These are phyloP conservation scores for Cyrtonyx montezumae DNA, from an alignment of 2,113 vertebrate species.

Conservation along the genomic window DNA sequence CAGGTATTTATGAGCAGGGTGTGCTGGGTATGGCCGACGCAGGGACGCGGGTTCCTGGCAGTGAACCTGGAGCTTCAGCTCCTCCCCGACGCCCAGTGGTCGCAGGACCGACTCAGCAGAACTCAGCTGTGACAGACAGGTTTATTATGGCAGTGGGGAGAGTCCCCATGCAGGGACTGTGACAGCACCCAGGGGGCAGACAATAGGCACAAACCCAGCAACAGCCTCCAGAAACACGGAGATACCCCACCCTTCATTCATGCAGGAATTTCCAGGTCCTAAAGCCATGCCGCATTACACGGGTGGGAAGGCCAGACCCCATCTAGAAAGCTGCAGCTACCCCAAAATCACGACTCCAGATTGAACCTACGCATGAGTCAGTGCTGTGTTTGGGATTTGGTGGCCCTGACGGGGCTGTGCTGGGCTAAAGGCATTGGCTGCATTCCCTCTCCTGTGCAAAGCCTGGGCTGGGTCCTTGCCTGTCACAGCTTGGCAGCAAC, in stretches of 20 bases:
- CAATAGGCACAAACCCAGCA: background rate
- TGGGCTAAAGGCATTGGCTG: background rate
- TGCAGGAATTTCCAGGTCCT: background rate
- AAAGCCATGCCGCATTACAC: background rate
- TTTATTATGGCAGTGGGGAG: background rate
- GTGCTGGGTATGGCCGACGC: background rate
- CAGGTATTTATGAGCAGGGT: background rate
- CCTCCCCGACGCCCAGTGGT: background rate
- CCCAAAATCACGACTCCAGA: background rate
- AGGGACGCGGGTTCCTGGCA: background rate
- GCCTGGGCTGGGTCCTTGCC: background rate
- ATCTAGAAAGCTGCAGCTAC: background rate
- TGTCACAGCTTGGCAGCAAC: background rate
- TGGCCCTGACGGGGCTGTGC: background rate
- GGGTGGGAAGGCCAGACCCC: background rate
- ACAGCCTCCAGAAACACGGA: background rate
- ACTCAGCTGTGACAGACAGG: background rate
- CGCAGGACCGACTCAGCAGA: background rate
- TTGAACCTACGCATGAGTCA: background rate
- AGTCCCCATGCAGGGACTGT: background rate
- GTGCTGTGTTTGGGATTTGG: background rate
- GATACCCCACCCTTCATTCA: background rate
- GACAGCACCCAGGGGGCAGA: background rate
- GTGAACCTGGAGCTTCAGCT: background rate
- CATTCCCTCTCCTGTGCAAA: background rate